Base-by-base conservation (phyloP, 2,888 invertebrate genomes). In the Caenorhabditis sp. region DNA sequence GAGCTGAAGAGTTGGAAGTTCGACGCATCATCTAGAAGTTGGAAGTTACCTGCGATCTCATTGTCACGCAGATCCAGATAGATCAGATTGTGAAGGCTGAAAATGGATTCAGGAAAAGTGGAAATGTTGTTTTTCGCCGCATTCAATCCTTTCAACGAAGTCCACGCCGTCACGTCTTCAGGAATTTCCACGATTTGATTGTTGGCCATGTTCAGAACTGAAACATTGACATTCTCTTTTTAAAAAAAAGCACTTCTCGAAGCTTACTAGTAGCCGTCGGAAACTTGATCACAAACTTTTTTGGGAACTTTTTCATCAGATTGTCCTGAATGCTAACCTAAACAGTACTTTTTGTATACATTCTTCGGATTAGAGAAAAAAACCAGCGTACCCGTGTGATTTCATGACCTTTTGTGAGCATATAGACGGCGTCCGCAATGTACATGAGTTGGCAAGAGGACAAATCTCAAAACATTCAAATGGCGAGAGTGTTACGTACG, bases 381-480 rank as follows among this genome's bases (percentile, higher is more conserved):
- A 24, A 52, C 8, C 13, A 9, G n/a, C n/a, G n/a, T 8, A 79
- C 79, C 45, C 65, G 66, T 2, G 56, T 68, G 15, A 79, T 79
- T 70, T 82, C 70, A 75, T 74, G 55, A 35, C 78, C 85, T 58
- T 85, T 85, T 2, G 86, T 56, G 7, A 87, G 80, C 50, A 87
- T 70, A 56, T 87, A 87, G 24, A 87, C 80, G 0, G 87, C 87
- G 48, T 87, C 87, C 22, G 87, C 85, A 35, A 87, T 77, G 71
- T 82, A 87, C 85, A 87, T 85, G 11, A 87, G 58, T 46, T 78
- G 74, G 70, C 87, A 87, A 13, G 70, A 78, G 7, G 87, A 86
- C 2, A 87, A 74, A 59, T 87, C 87, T 87, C 50, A 37, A 80
- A 80, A 22, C n/a, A n/a, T n/a, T n/a, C n/a, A n/a, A n/a, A n/a